Conservation (phyloP, 2,797 vertebrate genomes). For the Chaetophractus vellerosus region DNA sequence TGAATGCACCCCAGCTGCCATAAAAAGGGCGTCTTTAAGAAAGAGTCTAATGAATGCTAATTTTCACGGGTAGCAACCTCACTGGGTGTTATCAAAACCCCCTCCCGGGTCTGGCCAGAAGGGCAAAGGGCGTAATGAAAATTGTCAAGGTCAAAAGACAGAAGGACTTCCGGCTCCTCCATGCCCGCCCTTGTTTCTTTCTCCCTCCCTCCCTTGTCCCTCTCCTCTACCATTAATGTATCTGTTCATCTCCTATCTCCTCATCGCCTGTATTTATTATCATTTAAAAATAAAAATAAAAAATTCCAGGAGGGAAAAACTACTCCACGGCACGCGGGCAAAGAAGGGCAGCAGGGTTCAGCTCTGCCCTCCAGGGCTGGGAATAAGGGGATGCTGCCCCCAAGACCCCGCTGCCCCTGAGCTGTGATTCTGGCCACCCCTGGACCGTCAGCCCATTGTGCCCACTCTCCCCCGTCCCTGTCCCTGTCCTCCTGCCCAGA, state of each 20-base stretch:
- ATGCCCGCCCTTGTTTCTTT: rapidly evolving
- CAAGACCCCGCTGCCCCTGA: neutral
- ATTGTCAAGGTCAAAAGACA: neutral
- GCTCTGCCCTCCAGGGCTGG: neutral
- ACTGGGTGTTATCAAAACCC: neutral
- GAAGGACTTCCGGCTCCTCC: neutral
- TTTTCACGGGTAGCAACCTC: neutral
- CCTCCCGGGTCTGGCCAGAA: neutral
- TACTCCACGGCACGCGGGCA: neutral
- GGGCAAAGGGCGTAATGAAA: neutral
- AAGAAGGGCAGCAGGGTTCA: neutral
- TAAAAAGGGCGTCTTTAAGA: neutral
- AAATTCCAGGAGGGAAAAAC: neutral
- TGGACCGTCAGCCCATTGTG: neutral
- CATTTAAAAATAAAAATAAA: constrained; percentile 64
- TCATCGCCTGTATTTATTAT: constrained; percentile 8
- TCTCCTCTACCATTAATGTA: neutral
- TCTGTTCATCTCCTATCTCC: neutral
- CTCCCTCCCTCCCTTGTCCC: neutral
- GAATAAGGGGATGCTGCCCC: neutral
- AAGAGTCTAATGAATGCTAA: neutral
- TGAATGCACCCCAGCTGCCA: neutral
- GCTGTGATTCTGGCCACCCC: neutral
- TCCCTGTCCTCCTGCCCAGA: neutral
- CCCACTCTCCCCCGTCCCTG: rapidly evolving